A percentile compares a stretch with the other conserved stretches of the same genome.
phyloP scores from a whole-genome alignment of 2,888 invertebrate species.

The Drosophila paucipuncta region DNA sequence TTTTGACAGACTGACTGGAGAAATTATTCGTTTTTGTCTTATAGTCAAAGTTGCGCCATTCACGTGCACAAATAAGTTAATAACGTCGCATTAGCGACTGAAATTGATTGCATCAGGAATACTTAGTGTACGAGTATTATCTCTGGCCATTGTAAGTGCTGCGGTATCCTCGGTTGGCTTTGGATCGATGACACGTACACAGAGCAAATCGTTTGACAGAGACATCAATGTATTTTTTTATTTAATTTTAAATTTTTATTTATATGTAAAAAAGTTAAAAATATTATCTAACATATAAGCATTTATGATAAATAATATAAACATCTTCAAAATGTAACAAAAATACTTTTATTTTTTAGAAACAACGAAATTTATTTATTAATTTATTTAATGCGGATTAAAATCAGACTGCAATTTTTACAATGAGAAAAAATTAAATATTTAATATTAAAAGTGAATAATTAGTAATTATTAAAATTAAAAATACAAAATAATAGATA shows the following conservation, averaged over 20 bases:
- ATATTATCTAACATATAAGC: too few relatives aligned
- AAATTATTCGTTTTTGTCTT: slow-evolving; percentile 46
- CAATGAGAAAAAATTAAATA: background rate
- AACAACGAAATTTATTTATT: background rate
- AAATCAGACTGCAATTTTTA: background rate
- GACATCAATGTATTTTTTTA: background rate
- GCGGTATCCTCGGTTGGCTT: background rate
- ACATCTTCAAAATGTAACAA: background rate
- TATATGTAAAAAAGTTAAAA: background rate
- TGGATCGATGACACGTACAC: slow-evolving; percentile 39
- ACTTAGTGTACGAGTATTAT: slow-evolving; percentile 48
- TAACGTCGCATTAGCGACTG: slow-evolving; percentile 44
- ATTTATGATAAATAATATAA: background rate
- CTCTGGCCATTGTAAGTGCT: slow-evolving; percentile 39
- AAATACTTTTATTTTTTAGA: background rate
- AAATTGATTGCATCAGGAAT: slow-evolving; percentile 55
- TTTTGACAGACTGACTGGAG: slow-evolving; percentile 64
- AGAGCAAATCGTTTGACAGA: background rate
- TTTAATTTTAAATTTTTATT: background rate
- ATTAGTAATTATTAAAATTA: background rate
- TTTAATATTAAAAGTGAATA: background rate
- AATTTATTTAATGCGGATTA: background rate
- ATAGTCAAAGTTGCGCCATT: slow-evolving; percentile 34
- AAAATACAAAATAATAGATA: background rate
- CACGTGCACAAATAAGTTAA: slow-evolving; percentile 41